These are phyloP conservation scores for Leptopilina boulardi DNA, from an alignment of 1,140 invertebrate genomes.

Conservation along the genomic window DNA sequence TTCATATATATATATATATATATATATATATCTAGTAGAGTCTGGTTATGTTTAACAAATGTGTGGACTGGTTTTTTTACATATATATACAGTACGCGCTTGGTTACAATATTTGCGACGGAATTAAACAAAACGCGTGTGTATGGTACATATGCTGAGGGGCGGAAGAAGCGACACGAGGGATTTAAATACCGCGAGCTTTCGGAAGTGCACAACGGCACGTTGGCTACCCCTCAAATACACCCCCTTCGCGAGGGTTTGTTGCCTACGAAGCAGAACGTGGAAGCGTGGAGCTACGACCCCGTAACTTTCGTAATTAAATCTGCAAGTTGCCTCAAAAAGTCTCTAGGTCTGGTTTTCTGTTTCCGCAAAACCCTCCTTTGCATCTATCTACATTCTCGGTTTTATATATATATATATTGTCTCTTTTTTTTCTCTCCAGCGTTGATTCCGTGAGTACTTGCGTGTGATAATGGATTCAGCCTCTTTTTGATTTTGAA, in stretches of 20 bases:
- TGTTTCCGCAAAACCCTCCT: conserved; percentile 20
- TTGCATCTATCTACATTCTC: conserved; percentile 31
- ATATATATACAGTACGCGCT: background rate
- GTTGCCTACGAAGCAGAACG: conserved; percentile 25
- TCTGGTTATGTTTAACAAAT: conserved; percentile 22
- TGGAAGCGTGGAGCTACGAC: conserved; percentile 37
- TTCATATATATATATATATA: no score
- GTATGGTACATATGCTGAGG: conserved; percentile 13
- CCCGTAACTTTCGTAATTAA: conserved; percentile 66
- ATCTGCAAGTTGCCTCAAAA: conserved; percentile 57
- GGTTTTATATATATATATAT: conserved; percentile 23
- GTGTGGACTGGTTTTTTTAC: background rate
- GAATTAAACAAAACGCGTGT: conserved; percentile 41
- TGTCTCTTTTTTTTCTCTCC: background rate
- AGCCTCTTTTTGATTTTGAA: background rate
- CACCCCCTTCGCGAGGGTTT: conserved; percentile 41
- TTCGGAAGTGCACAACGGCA: conserved; percentile 40
- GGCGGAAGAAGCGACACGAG: background rate
- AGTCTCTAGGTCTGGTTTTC: conserved; percentile 41
- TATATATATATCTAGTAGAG: background rate
- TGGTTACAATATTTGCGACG: conserved; percentile 31
- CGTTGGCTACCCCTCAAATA: conserved; percentile 40
- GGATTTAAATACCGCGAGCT: conserved; percentile 37
- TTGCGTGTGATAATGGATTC: background rate
- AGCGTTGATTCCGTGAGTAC: conserved; percentile 5